A percentile compares a stretch with the other conserved stretches of the same genome.
These are phyloP conservation scores for Trissonchulus sp. DNA, from an alignment of 2,888 invertebrate species.

Conservation along the genomic window DNA sequence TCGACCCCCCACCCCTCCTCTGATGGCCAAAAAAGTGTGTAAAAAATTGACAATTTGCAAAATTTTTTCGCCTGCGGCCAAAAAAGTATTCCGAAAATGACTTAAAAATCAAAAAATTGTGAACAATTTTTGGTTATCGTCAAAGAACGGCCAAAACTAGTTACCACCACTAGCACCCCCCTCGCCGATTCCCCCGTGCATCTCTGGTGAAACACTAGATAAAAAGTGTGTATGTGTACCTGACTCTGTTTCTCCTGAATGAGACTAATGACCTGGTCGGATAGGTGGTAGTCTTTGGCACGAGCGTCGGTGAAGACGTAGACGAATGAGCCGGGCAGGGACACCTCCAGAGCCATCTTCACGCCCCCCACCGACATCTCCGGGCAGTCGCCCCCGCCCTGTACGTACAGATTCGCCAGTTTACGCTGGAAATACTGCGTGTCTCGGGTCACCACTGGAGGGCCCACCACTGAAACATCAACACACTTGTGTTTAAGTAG, in stretches of 20 bases:
- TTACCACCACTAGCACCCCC: too few relatives aligned
- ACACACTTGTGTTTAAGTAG: not conserved
- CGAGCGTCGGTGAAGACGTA: constrained; percentile 72
- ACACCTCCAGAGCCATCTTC: constrained; percentile 62
- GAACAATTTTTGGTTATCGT: too few relatives aligned
- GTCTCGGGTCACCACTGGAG: constrained; percentile 63
- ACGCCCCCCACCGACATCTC: constrained; percentile 65
- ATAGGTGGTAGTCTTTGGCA: constrained; percentile 63
- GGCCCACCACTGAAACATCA: constrained; percentile 60
- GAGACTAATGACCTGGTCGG: constrained; percentile 62
- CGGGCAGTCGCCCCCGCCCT: constrained; percentile 69
- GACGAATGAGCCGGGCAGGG: constrained; percentile 64
- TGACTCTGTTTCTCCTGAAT: constrained; percentile 68
- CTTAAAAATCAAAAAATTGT: too few relatives aligned
- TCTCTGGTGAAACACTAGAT: too few relatives aligned
- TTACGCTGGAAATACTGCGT: constrained; percentile 61
- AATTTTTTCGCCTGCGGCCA: too few relatives aligned
- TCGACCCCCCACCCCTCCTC: too few relatives aligned
- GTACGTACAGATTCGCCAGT: constrained; percentile 60
- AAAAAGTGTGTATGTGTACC: too few relatives aligned
- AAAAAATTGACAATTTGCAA: too few relatives aligned
- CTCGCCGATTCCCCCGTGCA: too few relatives aligned
- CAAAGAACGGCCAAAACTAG: too few relatives aligned
- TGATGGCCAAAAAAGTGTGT: too few relatives aligned
- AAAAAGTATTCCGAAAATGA: too few relatives aligned